phyloP scores from a whole-genome alignment of 2,888 invertebrate genomes.

The Meganola albula region DNA sequence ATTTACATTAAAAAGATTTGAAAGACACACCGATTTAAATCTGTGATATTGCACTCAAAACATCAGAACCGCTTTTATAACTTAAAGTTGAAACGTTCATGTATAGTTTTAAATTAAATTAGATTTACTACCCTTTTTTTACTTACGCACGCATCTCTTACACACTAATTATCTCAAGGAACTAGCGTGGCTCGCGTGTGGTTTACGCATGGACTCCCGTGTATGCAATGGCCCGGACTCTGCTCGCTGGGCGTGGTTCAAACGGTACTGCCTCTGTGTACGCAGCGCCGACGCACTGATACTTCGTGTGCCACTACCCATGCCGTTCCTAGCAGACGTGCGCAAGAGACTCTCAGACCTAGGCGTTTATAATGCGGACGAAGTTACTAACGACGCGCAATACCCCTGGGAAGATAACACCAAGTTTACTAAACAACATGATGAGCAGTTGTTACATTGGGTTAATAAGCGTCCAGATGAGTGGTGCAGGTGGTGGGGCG shows the following conservation, averaged over 20 bases:
- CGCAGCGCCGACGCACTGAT: conserved; percentile 91
- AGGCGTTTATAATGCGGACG: conserved; percentile 59
- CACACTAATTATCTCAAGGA: too few species aligned
- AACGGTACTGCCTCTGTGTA: conserved; percentile 93
- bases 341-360: conserved; percentile 88
- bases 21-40: too few species aligned
- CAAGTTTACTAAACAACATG: conserved; percentile 83
- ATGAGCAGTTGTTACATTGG: conserved; percentile 95
- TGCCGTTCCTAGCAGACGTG: conserved; percentile 88
- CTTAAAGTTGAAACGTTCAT: too few species aligned
- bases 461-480: conserved; percentile 94
- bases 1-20: too few species aligned
- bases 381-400: conserved; percentile 57
- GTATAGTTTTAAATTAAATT: too few species aligned
- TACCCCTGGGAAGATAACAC: conserved; percentile 88
- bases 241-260: conserved; percentile 89
- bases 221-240: conserved; percentile 80
- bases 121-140: too few species aligned
- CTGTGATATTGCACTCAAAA: too few species aligned
- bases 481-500: conserved; percentile 96
- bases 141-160: too few species aligned
- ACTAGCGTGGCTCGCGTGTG: conserved; percentile 92
- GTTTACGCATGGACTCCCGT: conserved; percentile 91
- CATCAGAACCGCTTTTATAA: too few species aligned
- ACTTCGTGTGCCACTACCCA: conserved; percentile 83